Evolutionary conservation across 2,797 vertebrate genomes (phyloP).

Genomic region (Morus bassanus): DNA sequence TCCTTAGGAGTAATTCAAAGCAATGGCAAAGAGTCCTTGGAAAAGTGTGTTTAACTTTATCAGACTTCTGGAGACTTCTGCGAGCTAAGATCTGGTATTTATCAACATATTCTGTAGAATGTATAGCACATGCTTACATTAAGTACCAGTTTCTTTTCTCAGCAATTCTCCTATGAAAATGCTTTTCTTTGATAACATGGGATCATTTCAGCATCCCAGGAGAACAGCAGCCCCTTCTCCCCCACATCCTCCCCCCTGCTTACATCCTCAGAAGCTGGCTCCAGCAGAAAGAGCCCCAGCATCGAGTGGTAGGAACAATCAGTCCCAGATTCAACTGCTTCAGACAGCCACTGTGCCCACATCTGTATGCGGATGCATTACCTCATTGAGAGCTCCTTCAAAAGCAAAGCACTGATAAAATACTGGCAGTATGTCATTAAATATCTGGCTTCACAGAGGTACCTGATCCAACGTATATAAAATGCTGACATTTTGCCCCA

Average conservation of each 20-base stretch:
- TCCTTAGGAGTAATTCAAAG: background rate
- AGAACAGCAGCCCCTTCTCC: background rate
- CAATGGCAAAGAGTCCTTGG: constrained; percentile 36
- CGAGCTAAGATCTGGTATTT: background rate
- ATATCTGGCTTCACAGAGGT: background rate
- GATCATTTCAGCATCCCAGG: background rate
- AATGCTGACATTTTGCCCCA: background rate
- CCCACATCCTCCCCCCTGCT: background rate
- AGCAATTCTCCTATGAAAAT: background rate
- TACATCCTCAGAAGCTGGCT: background rate
- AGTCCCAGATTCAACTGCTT: background rate
- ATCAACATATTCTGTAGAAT: background rate
- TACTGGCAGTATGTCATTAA: background rate
- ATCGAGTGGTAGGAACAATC: background rate
- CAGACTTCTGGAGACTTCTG: background rate
- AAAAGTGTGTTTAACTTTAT: background rate
- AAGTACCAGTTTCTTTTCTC: background rate
- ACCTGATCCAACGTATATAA: background rate
- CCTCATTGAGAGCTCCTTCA: background rate
- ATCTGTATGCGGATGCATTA: background rate
- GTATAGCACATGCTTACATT: background rate
- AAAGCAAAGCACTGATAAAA: background rate
- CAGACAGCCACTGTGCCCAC: background rate
- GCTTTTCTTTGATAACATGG: background rate
- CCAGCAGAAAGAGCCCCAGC: background rate